These are phyloP conservation scores for Hypomesus transpacificus DNA, from an alignment of 2,113 vertebrate species.

Conservation along the genomic window DNA sequence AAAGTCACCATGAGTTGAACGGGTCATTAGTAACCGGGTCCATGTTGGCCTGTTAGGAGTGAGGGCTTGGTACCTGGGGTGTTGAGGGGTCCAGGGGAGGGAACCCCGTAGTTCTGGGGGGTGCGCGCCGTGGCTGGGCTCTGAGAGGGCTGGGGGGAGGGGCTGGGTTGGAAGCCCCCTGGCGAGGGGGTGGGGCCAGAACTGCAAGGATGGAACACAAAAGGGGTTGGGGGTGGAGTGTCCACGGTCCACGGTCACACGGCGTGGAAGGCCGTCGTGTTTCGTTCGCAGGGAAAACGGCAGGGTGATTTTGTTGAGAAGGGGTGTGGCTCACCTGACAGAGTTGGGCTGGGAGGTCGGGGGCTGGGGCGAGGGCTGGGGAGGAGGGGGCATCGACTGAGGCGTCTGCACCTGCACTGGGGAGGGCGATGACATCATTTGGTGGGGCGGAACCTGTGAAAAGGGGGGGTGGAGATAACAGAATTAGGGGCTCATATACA, in stretches of 20 bases:
- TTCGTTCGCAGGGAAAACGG: background rate
- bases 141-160: constrained; percentile 93
- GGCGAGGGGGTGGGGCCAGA: constrained; percentile 93
- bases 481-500: background rate
- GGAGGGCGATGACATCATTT: constrained; percentile 91
- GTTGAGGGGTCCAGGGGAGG: constrained; percentile 92
- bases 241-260: background rate
- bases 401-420: constrained; percentile 87
- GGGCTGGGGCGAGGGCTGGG: constrained; percentile 88
- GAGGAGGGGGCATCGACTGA: constrained; percentile 89
- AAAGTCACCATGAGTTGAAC: background rate
- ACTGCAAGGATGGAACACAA: constrained; percentile 62
- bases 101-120: constrained; percentile 91
- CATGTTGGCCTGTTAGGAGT: too few species aligned
- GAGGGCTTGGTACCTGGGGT: constrained; percentile 82
- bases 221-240: background rate
- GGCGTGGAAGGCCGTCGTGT: background rate
- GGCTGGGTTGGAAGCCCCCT: constrained; percentile 94
- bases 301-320: background rate
- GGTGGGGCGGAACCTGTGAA: constrained; percentile 78
- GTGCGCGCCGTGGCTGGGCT: constrained; percentile 88
- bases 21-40: background rate
- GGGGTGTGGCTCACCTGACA: constrained; percentile 74
- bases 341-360: constrained; percentile 93
- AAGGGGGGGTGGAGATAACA: background rate